Evolutionary conservation across 2,797 vertebrate species (phyloP), one percentile per base, ranked within the genome.

Genomic region (Melanotaenia boesemani): DNA sequence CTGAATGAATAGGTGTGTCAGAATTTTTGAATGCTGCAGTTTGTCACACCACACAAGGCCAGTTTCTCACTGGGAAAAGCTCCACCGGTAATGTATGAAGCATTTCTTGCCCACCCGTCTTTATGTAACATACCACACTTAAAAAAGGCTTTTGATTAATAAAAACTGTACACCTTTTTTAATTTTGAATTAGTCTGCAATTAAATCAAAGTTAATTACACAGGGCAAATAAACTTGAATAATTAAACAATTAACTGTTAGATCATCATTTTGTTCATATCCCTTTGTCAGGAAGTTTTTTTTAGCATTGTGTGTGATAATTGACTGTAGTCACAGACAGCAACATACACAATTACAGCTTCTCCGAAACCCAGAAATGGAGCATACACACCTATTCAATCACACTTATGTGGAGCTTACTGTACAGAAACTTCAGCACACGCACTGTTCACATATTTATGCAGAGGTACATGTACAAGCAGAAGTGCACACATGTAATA

Each of bases 301-400:
- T 16, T 8, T 36, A 10, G 57, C 54, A 18, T 22, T 15, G 55
- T 44, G 65, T 52, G 36, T 26, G 54, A 8, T 55, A 30, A 16
- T 12, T 12, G 41, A 60, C 18, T 46, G 44, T 85, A 66, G 67
- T 84, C 62, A 72, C 74, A 69, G 66, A 73, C 72, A 54, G 60
- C 73, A 78, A 71, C 58, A 83, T 7, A 81, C 79, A 85, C 36
- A 61, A 60, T 44, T n/a, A 39, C 20, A 74, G 64, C 70, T 66
- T 80, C 63, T 84, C 39, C 85, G 77, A 75, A 64, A 28, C 34
- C 46, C 63, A 76, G 57, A 63, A 80, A 80, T 75, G 77, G 76
- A 77, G 24, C 32, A 34, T 72, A 80, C 68, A 78, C 69, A 60
- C 60, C 60, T 65, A 54, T 12, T 1, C 56, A 62, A 48, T 55